These are phyloP conservation scores for Acleris sparsana DNA, from an alignment of 2,888 invertebrate genomes.

Conservation along the genomic window DNA sequence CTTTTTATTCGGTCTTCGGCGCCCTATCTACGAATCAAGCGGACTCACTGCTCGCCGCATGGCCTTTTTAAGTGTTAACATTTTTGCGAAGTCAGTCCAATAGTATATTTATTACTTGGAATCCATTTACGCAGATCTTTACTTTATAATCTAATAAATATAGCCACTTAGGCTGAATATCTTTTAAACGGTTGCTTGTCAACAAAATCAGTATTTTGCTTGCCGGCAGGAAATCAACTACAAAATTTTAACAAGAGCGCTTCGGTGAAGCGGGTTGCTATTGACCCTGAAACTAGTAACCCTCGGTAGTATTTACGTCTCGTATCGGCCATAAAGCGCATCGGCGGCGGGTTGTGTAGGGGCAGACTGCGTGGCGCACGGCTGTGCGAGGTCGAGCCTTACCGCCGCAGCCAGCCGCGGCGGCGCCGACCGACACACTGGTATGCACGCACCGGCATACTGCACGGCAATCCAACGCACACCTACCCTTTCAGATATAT, in stretches of 20 bases:
- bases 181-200: background rate
- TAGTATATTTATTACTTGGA: conserved; percentile 32
- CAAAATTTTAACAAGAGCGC: background rate
- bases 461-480: conserved; percentile 35
- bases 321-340: conserved; percentile 55
- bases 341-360: conserved; percentile 52
- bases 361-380: conserved; percentile 72
- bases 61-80: conserved; percentile 77
- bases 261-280: conserved; percentile 7
- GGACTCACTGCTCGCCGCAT: conserved; percentile 60
- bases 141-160: background rate
- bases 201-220: too few species aligned
- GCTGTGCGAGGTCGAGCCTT: conserved; percentile 18
- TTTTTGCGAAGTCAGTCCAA: conserved; percentile 60
- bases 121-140: conserved; percentile 7
- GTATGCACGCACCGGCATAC: conserved; percentile 28
- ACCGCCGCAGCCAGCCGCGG: conserved; percentile 53
- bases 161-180: background rate
- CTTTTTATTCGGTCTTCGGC: conserved; percentile 81
- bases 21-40: conserved; percentile 83
- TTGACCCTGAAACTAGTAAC: conserved; percentile 33
- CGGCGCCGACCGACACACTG: conserved; percentile 58
- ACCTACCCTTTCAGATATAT: conserved; percentile 5
- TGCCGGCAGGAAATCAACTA: too few species aligned
- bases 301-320: conserved; percentile 35